A percentile compares a stretch with the other conserved stretches of the same genome.
Conservation (phyloP, 2,888 invertebrate genomes). For the Falcaria lacertinaria region DNA sequence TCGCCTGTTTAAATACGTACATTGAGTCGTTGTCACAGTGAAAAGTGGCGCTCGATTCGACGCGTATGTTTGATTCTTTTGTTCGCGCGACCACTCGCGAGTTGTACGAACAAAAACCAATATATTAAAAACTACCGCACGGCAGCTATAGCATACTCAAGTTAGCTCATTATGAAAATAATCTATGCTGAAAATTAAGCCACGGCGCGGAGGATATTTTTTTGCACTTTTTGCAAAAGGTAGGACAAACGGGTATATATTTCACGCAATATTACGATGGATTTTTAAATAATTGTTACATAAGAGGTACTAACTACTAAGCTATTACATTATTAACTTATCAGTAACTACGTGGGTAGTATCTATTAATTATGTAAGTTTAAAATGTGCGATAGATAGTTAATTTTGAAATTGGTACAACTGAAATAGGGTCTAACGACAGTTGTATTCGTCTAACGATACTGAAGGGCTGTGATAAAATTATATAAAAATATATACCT, state of each 20-base stretch:
- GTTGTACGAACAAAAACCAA: slow-evolving; percentile 55
- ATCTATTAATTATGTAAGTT: no score
- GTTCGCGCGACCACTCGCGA: slow-evolving; percentile 51
- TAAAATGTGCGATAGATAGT: no score
- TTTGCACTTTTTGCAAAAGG: no score
- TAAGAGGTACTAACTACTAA: not conserved
- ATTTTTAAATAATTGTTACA: not conserved
- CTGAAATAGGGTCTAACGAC: no score
- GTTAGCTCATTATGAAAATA: slow-evolving; percentile 22
- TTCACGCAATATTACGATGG: not conserved
- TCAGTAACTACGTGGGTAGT: slow-evolving; percentile 11
- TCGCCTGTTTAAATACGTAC: slow-evolving; percentile 30
- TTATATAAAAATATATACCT: no score
- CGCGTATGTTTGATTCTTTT: slow-evolving; percentile 70
- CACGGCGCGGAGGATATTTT: not conserved
- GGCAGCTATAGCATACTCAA: slow-evolving; percentile 17
- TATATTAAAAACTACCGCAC: slow-evolving; percentile 44
- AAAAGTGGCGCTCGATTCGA: slow-evolving; percentile 61
- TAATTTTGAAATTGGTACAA: no score
- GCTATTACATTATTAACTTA: not conserved
- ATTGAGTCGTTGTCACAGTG: slow-evolving; percentile 47
- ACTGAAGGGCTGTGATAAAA: no score
- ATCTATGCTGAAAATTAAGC: not conserved
- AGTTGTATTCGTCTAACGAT: no score
- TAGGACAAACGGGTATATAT: no score